Evolutionary conservation across 2,113 vertebrate genomes (phyloP).

Genomic region (Cottus gobio): DNA sequence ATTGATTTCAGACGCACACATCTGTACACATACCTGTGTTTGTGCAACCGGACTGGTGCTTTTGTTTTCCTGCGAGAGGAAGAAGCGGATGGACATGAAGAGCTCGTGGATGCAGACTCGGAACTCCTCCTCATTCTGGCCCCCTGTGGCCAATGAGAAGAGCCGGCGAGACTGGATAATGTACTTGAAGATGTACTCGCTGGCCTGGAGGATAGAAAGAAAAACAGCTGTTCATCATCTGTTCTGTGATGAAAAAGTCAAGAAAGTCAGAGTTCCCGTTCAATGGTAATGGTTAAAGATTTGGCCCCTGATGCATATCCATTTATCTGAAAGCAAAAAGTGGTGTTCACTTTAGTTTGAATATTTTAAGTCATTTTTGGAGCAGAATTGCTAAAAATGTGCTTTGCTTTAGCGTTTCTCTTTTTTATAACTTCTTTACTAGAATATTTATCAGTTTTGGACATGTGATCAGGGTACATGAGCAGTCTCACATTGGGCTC

Average conservation of each 20-base stretch:
- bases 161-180: conserved; percentile 96
- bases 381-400: neutral
- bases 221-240: neutral
- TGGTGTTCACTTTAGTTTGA: neutral
- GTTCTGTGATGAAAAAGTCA: neutral
- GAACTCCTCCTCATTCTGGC: conserved; percentile 98
- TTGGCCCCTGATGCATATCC: accelerated
- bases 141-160: conserved; percentile 94
- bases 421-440: neutral
- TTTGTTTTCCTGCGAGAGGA: conserved; percentile 96
- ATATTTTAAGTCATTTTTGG: neutral
- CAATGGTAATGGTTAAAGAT: neutral
- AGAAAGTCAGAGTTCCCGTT: neutral
- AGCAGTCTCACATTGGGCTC: neutral
- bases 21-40: conserved; percentile 86
- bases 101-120: conserved; percentile 95
- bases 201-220: conserved; percentile 68
- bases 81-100: conserved; percentile 98
- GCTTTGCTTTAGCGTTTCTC: neutral
- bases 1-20: neutral
- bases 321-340: neutral
- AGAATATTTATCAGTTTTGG: neutral
- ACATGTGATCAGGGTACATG: no score
- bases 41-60: conserved; percentile 88
- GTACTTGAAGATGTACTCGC: conserved; percentile 98